Conservation (phyloP, 2,888 invertebrate genomes). For the Volucella bombylans region DNA sequence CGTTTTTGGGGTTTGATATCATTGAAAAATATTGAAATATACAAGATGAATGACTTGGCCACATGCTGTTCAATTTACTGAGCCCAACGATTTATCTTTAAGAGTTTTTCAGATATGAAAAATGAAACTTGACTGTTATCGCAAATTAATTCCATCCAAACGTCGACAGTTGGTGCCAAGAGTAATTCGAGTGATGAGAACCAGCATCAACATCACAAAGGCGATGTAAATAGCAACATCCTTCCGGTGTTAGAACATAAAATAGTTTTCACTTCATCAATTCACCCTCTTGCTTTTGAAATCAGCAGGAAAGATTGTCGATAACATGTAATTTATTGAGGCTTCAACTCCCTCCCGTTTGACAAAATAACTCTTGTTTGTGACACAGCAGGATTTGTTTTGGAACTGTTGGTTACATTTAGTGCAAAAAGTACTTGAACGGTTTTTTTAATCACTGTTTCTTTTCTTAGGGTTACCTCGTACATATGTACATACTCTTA, state of each 20-base stretch:
- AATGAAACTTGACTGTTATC: not conserved
- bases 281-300: conserved; percentile 23
- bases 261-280: conserved; percentile 51
- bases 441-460: conserved; percentile 19
- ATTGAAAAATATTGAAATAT: conserved; percentile 1
- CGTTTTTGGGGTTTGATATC: conserved; percentile 34
- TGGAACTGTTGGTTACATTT: conserved; percentile 24
- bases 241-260: conserved; percentile 51
- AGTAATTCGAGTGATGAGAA: conserved; percentile 44
- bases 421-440: not conserved
- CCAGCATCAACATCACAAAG: not conserved
- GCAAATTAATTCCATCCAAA: conserved; percentile 28
- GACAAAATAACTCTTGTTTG: conserved; percentile 29
- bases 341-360: conserved; percentile 31
- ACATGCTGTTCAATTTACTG: conserved; percentile 50
- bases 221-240: conserved; percentile 57
- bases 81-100: conserved; percentile 34
- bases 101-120: conserved; percentile 27
- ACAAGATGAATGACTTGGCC: conserved; percentile 26
- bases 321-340: conserved; percentile 61
- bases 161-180: conserved; percentile 40
- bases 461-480: no score
- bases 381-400: conserved; percentile 52
- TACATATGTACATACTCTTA: no score
- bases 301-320: conserved; percentile 52